Conservation (phyloP, 1,140 invertebrate genomes). For the Zaprionus nigranus region DNA sequence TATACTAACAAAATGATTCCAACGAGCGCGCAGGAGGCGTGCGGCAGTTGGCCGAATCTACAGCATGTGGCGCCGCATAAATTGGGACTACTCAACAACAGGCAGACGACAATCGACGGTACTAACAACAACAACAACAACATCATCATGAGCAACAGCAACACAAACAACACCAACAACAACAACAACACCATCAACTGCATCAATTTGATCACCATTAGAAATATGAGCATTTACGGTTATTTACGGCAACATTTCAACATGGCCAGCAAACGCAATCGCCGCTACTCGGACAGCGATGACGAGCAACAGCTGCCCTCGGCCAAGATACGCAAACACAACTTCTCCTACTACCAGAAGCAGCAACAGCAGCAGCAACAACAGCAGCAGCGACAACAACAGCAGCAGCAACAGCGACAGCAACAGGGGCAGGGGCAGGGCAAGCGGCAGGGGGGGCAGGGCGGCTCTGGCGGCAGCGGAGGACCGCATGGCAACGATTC, state of each 20-base stretch:
- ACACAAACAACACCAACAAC: constrained; percentile 23
- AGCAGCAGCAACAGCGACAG: background rate
- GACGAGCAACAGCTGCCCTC: constrained; percentile 30
- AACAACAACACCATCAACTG: constrained; percentile 33
- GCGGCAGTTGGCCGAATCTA: constrained; percentile 70
- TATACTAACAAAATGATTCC: constrained; percentile 41
- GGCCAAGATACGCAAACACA: constrained; percentile 64
- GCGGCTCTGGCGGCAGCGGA: background rate
- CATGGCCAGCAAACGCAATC: constrained; percentile 51
- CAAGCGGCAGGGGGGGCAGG: constrained; percentile 3
- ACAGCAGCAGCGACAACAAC: background rate
- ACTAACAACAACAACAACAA: constrained; percentile 33
- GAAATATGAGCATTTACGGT: constrained; percentile 72
- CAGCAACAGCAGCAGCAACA: constrained; percentile 19
- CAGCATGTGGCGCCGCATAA: constrained; percentile 74
- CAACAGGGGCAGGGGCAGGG: background rate
- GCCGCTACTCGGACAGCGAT: constrained; percentile 29
- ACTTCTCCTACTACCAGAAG: constrained; percentile 41
- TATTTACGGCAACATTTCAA: constrained; percentile 60
- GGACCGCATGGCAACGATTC: constrained; percentile 24
- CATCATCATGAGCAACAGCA: constrained; percentile 28
- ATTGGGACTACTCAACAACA: constrained; percentile 39
- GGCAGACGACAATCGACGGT: constrained; percentile 42
- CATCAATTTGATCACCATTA: constrained; percentile 57
- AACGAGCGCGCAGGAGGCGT: constrained; percentile 62